Conservation (phyloP, 2,113 vertebrate genomes). For the Syngnathoides biaculeatus region DNA sequence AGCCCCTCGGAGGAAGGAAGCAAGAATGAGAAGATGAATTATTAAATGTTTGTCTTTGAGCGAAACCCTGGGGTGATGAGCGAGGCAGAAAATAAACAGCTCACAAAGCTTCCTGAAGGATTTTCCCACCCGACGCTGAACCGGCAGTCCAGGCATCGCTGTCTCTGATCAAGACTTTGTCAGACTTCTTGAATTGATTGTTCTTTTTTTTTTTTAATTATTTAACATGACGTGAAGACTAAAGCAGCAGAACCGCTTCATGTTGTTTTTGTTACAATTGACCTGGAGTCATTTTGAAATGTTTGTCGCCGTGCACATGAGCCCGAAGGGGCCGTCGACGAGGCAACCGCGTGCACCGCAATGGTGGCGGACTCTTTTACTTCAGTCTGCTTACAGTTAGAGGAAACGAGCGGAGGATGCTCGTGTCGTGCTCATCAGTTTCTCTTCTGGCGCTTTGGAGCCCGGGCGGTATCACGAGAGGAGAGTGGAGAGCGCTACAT, state of each 20-base stretch:
- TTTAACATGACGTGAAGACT: slow-evolving; percentile 11
- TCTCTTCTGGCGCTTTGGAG: slow-evolving; percentile 4
- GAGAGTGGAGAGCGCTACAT: not conserved
- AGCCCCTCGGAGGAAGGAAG: slow-evolving; percentile 16
- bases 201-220: slow-evolving; percentile 10
- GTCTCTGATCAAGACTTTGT: slow-evolving; percentile 21
- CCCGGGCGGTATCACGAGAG: not conserved
- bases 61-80: slow-evolving; percentile 54
- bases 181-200: slow-evolving; percentile 5
- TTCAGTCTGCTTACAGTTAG: slow-evolving; percentile 36
- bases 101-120: slow-evolving; percentile 51
- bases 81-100: slow-evolving; percentile 60
- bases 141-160: slow-evolving; percentile 31
- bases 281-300: slow-evolving; percentile 14
- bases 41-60: slow-evolving; percentile 62
- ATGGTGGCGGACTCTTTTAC: slow-evolving; percentile 24
- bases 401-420: slow-evolving; percentile 26
- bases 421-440: slow-evolving; percentile 23
- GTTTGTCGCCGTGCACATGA: slow-evolving; percentile 33
- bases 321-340: slow-evolving; percentile 30
- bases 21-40: slow-evolving; percentile 53
- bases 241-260: slow-evolving; percentile 12
- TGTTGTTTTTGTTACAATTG: slow-evolving; percentile 26
- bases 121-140: slow-evolving; percentile 41
- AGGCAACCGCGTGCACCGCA: slow-evolving; percentile 11